phyloP scores from a whole-genome alignment of 2,888 invertebrate species.

The Drosophila rellima region DNA sequence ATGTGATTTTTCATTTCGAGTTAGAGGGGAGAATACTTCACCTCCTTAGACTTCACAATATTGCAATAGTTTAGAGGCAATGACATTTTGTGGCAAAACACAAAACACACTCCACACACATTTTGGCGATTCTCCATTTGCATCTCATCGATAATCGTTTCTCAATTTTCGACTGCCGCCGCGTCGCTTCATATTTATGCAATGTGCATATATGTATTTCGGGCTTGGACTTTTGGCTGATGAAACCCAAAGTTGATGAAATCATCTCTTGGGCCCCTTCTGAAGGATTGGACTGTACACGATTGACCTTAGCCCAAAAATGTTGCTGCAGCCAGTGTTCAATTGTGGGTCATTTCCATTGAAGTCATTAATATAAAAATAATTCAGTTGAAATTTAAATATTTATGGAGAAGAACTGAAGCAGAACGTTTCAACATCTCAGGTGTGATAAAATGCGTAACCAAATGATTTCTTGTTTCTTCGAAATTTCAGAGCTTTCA shows the following conservation, averaged over 20 bases:
- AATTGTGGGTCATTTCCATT: slow-evolving; percentile 36
- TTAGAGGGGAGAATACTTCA: background rate
- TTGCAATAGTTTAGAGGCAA: slow-evolving; percentile 73
- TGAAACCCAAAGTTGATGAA: slow-evolving; percentile 59
- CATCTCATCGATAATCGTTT: slow-evolving; percentile 60
- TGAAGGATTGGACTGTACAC: slow-evolving; percentile 5
- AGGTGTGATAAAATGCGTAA: slow-evolving; percentile 35
- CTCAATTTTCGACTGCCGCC: slow-evolving; percentile 63
- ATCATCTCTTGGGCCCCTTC: slow-evolving; percentile 48
- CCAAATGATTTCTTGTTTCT: slow-evolving; percentile 46
- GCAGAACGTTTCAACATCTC: slow-evolving; percentile 10
- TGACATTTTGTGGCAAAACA: slow-evolving; percentile 44
- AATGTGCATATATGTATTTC: slow-evolving; percentile 58
- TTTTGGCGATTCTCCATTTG: slow-evolving; percentile 30
- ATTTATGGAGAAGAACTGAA: background rate
- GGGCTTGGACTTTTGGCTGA: slow-evolving; percentile 47
- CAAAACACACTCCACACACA: slow-evolving; percentile 14
- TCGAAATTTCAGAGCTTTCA: slow-evolving; percentile 25
- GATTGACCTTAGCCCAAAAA: slow-evolving; percentile 66
- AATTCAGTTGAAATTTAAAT: slow-evolving; percentile 41
- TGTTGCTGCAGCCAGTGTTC: slow-evolving; percentile 13
- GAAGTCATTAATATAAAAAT: slow-evolving; percentile 63
- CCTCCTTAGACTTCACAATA: slow-evolving; percentile 22
- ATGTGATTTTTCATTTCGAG: slow-evolving; percentile 3
- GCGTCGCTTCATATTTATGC: slow-evolving; percentile 52